Conservation (phyloP, 2,113 vertebrate species). For the Eretmochelys imbricata region DNA sequence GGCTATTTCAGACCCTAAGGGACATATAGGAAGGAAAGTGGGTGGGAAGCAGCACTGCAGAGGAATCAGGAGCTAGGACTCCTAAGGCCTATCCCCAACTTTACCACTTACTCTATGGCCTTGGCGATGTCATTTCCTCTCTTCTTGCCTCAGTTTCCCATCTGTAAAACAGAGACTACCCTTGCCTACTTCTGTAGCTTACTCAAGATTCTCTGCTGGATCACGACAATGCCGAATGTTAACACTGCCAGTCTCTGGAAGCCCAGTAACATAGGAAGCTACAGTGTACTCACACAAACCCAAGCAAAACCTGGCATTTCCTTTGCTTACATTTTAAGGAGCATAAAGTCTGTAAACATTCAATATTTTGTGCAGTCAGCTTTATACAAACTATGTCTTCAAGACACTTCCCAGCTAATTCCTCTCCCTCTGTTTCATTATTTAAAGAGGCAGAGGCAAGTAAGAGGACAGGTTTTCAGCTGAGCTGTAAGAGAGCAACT, state of each 20-base stretch:
- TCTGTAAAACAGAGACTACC: neutral
- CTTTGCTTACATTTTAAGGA: neutral
- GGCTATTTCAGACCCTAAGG: neutral
- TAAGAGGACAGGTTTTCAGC: neutral
- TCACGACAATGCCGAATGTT: neutral
- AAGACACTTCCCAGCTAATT: neutral
- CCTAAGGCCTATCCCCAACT: conserved; percentile 22
- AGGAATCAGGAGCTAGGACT: neutral
- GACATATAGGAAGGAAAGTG: neutral
- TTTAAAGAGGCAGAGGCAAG: neutral
- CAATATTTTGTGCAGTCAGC: neutral
- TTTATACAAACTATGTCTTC: neutral
- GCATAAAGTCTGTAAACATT: neutral
- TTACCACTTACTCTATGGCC: conserved; percentile 53
- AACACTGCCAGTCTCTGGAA: neutral
- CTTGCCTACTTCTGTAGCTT: neutral
- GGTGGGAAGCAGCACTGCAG: neutral
- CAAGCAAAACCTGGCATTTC: conserved; percentile 1
- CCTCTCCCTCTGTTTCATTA: neutral
- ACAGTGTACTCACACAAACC: accelerated
- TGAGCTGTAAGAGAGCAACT: neutral
- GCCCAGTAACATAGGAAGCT: neutral
- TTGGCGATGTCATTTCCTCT: conserved; percentile 49
- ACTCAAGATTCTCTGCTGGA: neutral
- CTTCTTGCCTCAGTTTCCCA: neutral